Evolutionary conservation across 2,797 vertebrate species (phyloP).

Genomic region (Pangasius djambal): DNA sequence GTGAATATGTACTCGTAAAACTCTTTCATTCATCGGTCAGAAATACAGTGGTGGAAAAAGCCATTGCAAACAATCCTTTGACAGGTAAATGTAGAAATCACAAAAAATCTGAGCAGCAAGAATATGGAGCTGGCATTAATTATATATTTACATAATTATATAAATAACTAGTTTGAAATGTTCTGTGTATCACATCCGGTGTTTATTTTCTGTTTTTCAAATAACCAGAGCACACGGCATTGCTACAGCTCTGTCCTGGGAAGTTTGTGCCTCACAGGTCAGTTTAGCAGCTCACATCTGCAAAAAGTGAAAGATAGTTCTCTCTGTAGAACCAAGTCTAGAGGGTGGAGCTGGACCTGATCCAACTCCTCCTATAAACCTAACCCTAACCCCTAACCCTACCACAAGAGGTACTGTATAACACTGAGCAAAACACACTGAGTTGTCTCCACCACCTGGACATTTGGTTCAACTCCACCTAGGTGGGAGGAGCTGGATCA

Average conservation of each 20-base stretch:
- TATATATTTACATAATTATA: neutral
- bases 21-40: neutral
- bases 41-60: neutral
- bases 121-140: neutral
- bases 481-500: neutral
- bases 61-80: neutral
- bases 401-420: neutral
- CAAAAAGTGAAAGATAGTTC: neutral
- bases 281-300: neutral
- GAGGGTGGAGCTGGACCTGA: neutral
- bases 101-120: neutral
- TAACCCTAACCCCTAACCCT: neutral
- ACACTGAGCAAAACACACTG: neutral
- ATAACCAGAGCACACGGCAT: neutral
- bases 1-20: neutral
- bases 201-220: neutral
- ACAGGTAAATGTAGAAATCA: neutral
- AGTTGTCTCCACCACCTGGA: neutral
- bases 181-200: neutral
- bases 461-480: neutral
- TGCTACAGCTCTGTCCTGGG: neutral
- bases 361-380: neutral
- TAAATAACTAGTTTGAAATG: neutral
- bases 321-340: neutral
- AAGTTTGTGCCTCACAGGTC: neutral